These are phyloP conservation scores for Drosophila lacteicornis DNA, from an alignment of 1,140 invertebrate species.

Conservation along the genomic window DNA sequence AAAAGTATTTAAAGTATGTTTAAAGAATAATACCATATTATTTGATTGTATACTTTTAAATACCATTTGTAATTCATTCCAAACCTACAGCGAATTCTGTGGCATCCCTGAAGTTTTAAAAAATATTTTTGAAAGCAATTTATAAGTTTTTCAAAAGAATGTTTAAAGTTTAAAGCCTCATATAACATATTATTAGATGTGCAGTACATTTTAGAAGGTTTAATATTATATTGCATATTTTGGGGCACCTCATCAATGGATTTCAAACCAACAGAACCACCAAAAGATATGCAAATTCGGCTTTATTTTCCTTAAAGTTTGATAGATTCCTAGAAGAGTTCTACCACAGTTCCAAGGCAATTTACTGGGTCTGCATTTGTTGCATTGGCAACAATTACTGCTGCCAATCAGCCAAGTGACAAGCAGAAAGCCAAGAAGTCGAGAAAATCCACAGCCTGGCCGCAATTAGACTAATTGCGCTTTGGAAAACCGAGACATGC, in stretches of 20 bases:
- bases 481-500: conserved; percentile 9
- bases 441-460: conserved; percentile 8
- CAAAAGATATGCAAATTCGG: background rate
- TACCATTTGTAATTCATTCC: background rate
- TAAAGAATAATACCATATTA: too few relatives aligned
- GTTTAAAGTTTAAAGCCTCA: too few relatives aligned
- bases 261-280: background rate
- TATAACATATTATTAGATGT: too few relatives aligned
- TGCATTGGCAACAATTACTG: conserved; percentile 19
- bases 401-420: conserved; percentile 46
- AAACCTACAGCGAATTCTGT: background rate
- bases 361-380: background rate
- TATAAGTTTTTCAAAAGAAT: background rate
- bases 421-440: conserved; percentile 27
- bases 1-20: background rate
- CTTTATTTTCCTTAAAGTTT: background rate
- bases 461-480: conserved; percentile 72
- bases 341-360: background rate
- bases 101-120: background rate
- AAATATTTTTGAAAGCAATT: background rate
- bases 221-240: background rate
- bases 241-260: background rate
- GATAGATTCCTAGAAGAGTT: background rate
- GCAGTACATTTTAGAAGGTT: too few relatives aligned
- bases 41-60: background rate